phyloP scores from a whole-genome alignment of 2,797 vertebrate genomes.

The Typhlichthys subterraneus region DNA sequence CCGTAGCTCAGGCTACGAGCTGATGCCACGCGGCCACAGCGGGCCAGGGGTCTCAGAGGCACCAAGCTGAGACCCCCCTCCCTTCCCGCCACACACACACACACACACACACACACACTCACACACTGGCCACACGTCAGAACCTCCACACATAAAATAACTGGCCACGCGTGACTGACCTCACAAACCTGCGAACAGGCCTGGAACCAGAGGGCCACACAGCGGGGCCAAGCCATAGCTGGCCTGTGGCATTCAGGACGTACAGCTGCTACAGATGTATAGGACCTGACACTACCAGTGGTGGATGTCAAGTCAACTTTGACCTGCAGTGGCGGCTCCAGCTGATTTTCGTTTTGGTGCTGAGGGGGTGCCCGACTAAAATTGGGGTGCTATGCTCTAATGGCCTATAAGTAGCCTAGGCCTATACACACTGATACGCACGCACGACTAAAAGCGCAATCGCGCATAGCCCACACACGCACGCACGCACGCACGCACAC shows the following conservation, averaged over 20 bases:
- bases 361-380: no score
- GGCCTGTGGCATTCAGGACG: background rate
- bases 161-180: slow-evolving; percentile 56
- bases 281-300: no score
- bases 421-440: no score
- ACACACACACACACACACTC: slow-evolving; percentile 38
- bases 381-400: no score
- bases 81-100: background rate
- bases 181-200: slow-evolving; percentile 35
- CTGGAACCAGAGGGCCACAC: background rate
- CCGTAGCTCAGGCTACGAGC: slow-evolving; percentile 61
- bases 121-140: slow-evolving; percentile 66
- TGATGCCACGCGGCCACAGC: slow-evolving; percentile 70
- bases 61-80: slow-evolving; percentile 60
- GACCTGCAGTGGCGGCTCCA: no score
- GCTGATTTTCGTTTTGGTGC: no score
- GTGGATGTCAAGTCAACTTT: no score
- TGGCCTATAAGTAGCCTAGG: no score
- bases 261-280: no score
- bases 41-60: slow-evolving; percentile 62
- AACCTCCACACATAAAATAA: slow-evolving; percentile 71
- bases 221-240: slow-evolving; percentile 10
- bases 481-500: no score
- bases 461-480: no score
- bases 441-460: no score